Conservation (phyloP, 2,113 vertebrate species). For the Camarhynchus parvulus region DNA sequence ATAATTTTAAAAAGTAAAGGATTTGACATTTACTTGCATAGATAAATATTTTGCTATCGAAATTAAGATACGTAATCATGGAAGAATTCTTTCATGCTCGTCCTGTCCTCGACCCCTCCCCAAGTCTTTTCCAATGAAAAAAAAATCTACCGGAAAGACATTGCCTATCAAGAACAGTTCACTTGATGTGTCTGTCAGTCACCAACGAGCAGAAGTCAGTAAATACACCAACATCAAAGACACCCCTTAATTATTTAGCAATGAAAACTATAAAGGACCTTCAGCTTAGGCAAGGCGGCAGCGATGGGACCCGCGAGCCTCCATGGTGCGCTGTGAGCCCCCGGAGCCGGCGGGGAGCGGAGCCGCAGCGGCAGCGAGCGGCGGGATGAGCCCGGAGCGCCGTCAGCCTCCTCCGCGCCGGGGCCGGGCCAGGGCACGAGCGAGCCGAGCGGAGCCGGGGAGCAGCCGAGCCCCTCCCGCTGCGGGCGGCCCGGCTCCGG, state of each 20-base stretch:
- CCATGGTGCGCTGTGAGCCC: neutral
- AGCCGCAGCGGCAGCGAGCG: neutral
- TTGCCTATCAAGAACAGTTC: neutral
- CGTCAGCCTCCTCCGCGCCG: neutral
- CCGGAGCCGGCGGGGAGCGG: neutral
- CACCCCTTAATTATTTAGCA: neutral
- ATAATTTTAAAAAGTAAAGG: neutral
- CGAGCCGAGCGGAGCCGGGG: neutral
- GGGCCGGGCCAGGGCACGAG: neutral
- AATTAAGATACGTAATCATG: neutral
- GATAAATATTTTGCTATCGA: neutral
- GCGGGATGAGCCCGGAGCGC: neutral
- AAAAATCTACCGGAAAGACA: constrained; percentile 1
- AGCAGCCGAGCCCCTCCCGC: neutral
- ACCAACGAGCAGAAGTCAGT: neutral
- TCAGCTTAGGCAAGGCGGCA: neutral
- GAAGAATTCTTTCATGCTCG: neutral
- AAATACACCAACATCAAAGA: neutral
- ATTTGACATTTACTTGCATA: neutral
- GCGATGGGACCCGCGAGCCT: neutral
- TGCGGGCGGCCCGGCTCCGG: neutral
- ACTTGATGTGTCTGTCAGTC: neutral
- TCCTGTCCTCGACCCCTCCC: neutral
- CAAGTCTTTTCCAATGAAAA: neutral
- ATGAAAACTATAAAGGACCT: neutral